phyloP scores from a whole-genome alignment of 2,113 vertebrate genomes.

The Thalassoma bifasciatum region DNA sequence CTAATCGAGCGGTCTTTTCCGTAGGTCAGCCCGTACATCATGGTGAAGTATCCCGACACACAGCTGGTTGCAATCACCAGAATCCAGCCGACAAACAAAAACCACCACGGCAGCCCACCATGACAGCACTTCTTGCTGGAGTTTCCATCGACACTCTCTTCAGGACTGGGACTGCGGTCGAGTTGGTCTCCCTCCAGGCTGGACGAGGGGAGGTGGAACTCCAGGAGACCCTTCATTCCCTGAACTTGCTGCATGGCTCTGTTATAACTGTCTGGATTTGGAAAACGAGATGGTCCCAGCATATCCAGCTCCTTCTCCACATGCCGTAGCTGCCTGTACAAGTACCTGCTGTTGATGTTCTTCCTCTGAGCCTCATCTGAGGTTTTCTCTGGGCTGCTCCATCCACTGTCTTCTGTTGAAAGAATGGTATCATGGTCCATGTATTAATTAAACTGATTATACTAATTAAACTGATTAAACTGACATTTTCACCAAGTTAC shows the following conservation, averaged over 20 bases:
- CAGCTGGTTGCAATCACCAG: constrained; percentile 88
- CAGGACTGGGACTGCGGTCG: constrained; percentile 68
- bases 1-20: constrained; percentile 91
- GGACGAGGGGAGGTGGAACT: constrained; percentile 68
- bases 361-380: constrained; percentile 74
- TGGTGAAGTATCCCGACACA: constrained; percentile 92
- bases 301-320: constrained; percentile 87
- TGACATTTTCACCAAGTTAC: background rate
- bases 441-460: no score
- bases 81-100: constrained; percentile 91
- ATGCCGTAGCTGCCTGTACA: constrained; percentile 88
- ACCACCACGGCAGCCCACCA: constrained; percentile 93
- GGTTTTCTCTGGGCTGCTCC: constrained; percentile 70
- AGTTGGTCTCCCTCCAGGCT: constrained; percentile 59
- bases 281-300: constrained; percentile 85
- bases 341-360: constrained; percentile 82
- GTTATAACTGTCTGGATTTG: constrained; percentile 81
- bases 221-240: constrained; percentile 86
- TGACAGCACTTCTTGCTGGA: constrained; percentile 65
- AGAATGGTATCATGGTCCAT: background rate
- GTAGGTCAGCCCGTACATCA: constrained; percentile 93
- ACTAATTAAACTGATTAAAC: no score
- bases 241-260: constrained; percentile 88
- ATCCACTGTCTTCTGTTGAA: constrained; percentile 70
- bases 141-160: constrained; percentile 42